A percentile compares a stretch with the other conserved stretches of the same genome.
phyloP scores from a whole-genome alignment of 2,888 invertebrate genomes.

The Tenodera sinensis region DNA sequence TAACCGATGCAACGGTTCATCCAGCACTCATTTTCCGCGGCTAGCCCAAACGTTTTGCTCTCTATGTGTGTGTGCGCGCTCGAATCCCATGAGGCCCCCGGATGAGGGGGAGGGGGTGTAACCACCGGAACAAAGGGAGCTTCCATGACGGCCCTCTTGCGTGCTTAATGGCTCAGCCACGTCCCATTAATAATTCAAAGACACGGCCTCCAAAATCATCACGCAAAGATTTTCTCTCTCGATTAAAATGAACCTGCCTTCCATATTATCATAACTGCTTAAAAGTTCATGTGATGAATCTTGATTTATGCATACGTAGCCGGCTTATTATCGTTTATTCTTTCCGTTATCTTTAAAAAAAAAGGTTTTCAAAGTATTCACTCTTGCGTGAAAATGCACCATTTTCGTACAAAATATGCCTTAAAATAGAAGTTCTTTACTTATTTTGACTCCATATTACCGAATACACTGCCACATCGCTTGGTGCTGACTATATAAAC shows the following conservation, averaged over 20 bases:
- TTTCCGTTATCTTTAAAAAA: not conserved
- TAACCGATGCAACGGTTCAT: no score
- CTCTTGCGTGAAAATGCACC: not conserved
- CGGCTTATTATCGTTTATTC: not conserved
- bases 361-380: not conserved
- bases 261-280: not conserved
- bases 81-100: not conserved
- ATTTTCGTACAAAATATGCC: not conserved
- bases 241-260: not conserved
- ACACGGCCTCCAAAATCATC: not conserved
- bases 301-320: not conserved
- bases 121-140: not conserved
- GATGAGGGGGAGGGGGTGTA: not conserved
- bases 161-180: not conserved
- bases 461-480: no score
- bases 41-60: not conserved
- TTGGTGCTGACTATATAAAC: no score
- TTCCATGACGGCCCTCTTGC: not conserved
- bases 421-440: no score
- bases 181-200: not conserved
- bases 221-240: not conserved
- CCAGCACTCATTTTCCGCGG: not conserved
- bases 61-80: not conserved
- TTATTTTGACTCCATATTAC: no score
- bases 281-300: not conserved